Conservation (phyloP, 2,797 vertebrate genomes). For the Melanotaenia parkinsoni region DNA sequence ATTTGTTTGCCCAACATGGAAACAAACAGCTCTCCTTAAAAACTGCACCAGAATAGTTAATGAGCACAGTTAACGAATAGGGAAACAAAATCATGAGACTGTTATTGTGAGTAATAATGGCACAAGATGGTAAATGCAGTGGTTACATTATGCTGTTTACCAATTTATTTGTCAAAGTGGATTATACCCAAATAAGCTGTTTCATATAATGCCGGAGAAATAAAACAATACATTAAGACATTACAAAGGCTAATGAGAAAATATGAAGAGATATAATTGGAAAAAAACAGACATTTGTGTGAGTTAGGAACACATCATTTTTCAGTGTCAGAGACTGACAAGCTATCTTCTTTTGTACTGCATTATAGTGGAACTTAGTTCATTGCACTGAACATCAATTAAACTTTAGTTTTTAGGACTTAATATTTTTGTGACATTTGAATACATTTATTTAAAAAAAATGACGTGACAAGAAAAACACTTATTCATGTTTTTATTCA, state of each 20-base stretch:
- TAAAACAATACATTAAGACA: not conserved
- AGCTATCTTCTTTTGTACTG: conserved; percentile 1
- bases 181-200: not conserved
- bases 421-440: conserved; percentile 13
- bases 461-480: too few species aligned
- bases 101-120: not conserved
- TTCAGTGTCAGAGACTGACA: not conserved
- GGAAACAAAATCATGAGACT: not conserved
- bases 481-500: too few species aligned
- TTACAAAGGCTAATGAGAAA: not conserved
- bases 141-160: not conserved
- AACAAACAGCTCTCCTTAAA: not conserved
- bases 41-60: not conserved
- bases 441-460: not conserved
- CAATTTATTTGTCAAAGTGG: not conserved
- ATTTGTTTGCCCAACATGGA: not conserved
- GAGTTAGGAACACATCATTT: not conserved
- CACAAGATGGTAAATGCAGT: not conserved
- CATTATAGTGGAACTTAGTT: not conserved
- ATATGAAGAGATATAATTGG: not conserved
- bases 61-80: not conserved
- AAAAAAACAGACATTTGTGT: not conserved
- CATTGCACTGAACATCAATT: conserved; percentile 18
- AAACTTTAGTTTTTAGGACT: not conserved
- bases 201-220: not conserved